Evolutionary conservation across 2,888 invertebrate genomes (phyloP).

Genomic region (Oscheius sp.): DNA sequence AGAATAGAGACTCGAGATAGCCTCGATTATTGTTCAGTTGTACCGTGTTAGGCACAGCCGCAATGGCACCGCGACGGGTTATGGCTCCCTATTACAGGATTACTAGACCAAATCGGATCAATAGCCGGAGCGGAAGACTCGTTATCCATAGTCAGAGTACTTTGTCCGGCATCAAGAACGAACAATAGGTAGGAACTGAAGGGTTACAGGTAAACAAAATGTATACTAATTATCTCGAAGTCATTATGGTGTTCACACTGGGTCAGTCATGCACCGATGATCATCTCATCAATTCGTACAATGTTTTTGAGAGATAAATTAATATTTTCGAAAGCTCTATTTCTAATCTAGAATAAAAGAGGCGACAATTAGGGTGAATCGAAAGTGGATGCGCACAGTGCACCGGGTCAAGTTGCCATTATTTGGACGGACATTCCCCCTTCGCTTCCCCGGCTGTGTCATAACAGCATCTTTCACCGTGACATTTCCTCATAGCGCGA

Average conservation of each 20-base stretch:
- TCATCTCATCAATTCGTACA: background rate
- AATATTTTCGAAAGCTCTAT: background rate
- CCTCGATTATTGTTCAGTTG: constrained; percentile 3
- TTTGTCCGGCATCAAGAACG: background rate
- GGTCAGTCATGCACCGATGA: no score
- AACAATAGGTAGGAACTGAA: background rate
- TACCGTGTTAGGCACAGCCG: constrained; percentile 7
- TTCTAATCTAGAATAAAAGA: background rate
- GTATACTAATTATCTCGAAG: constrained; percentile 29
- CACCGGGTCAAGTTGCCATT: constrained; percentile 31
- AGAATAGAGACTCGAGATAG: background rate
- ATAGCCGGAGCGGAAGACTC: constrained; percentile 1
- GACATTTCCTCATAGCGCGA: background rate
- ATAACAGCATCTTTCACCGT: constrained; percentile 10
- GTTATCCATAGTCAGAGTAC: background rate
- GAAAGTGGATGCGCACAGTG: constrained; percentile 19
- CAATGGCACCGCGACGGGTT: constrained; percentile 22
- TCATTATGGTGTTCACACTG: background rate
- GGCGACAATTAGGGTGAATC: constrained; percentile 11
- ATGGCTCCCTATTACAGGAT: constrained; percentile 32
- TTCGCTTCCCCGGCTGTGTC: constrained; percentile 4
- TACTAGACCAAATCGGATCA: constrained; percentile 33
- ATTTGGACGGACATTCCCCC: constrained; percentile 24
- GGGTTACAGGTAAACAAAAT: constrained; percentile 9
- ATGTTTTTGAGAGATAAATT: background rate